Base-by-base conservation (phyloP, 1,140 invertebrate genomes). In the Pogonomyrmex californicus region DNA sequence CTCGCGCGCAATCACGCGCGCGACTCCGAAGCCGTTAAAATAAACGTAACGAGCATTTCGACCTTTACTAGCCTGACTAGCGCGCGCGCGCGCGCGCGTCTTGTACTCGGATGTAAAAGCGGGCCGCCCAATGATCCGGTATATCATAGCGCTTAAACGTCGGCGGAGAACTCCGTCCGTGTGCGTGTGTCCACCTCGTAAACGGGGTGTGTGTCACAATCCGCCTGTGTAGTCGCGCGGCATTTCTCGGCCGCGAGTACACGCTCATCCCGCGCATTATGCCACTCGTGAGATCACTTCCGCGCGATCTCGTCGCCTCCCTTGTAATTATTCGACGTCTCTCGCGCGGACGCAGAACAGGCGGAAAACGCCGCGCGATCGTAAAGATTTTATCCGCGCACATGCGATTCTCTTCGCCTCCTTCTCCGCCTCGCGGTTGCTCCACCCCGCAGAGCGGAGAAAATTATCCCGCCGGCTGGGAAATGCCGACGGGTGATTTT, bases 1-100 rank as follows among this genome's bases (percentile, higher is more conserved):
- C 73, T 66, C 58, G 44, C 23, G 36, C 4, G 76, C 63, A 78
- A 81, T 66, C 63, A 68, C 62, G 63, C 73, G 75, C 41, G 63
- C 76, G 76, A 86, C 51, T 78, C 71, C 6, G 68, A n/a, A 33
- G 83, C 44, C 54, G 77, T 88, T 88, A 82, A 73, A 60, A 82
- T 44, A 54, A 86, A 63, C 65, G 54, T 89, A 88, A 89, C 88
- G 66, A 86, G 73, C 17, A 63, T 41, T 51, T 51, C 58, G 47
- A 70, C 17, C 54, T 76, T 88, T 86, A 73, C 30, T 81, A 78
- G 62, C 30, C 44, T 23, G 58, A 10, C 51, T 85, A 63, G n/a
- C 33, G 66, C 65, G 30, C 12, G 62, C 47, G 17, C 54, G n/a
- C 33, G 66, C 65, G 30, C 12, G 62, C 47, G 17, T 70, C 36